Evolutionary conservation across 2,888 invertebrate species (phyloP), one percentile per base, ranked within the genome.

Genomic region (Drosophila hawaiiensis): DNA sequence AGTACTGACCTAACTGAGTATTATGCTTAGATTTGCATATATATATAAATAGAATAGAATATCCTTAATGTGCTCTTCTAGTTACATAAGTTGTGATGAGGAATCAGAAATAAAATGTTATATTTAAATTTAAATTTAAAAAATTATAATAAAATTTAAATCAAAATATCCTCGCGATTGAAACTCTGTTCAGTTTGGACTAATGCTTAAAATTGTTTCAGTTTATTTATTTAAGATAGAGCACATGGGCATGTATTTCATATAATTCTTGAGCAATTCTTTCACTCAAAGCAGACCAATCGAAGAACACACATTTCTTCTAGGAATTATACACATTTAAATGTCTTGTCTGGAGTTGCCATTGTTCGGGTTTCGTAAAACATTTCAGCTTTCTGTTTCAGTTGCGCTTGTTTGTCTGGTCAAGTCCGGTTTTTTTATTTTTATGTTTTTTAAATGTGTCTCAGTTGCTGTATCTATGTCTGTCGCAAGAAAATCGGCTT

Each of bases 401-500:
- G 28, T 73, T 52, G 43, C 55, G 12, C 10, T 25, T 56, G 16
- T 50, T 14, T 41, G 43, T 60, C 35, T 59, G 53, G 33, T 63
- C 25, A 49, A 31, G 64, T 75, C 78, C 65, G 78, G 75, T 75
- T 76, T 65, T 58, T 49, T n/a, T 33, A 7, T 29, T 6, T 25
- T 25, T 47, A 47, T 47, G 47, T 22, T 22, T 47, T 16, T 22
- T 22, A 47, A 16, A 16, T 64, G 59, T 35, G 41, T 55, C 33
- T 61, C 60, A 62, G 49, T 74, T 37, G 59, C 56, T 76, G 50
- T 62, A 29, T 52, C 62, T 67, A 65, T 71, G 66, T 59, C 37
- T 50, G 65, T 70, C 61, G 66, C 78, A 68, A 65, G 78, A 82
- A 79, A 79, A 78, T 69, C 79, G 78, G 79, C 79, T 79, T 79